Conservation (phyloP, 2,113 vertebrate genomes). For the Indicator maculatus region DNA sequence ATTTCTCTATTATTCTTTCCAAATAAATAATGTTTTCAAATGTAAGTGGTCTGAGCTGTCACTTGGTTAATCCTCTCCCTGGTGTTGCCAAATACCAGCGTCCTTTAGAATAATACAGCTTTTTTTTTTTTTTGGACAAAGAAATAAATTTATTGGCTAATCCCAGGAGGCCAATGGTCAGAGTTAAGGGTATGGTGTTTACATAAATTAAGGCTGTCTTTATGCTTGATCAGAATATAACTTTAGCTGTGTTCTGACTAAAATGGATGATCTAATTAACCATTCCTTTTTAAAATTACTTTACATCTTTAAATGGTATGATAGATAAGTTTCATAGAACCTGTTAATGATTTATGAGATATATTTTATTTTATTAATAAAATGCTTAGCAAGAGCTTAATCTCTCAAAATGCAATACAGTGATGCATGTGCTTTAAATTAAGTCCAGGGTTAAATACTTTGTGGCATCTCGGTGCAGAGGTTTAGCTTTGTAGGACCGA, state of each 20-base stretch:
- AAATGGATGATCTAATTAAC: slow-evolving; percentile 63
- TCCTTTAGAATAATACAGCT: neutral
- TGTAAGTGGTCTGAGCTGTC: slow-evolving; percentile 58
- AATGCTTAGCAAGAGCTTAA: slow-evolving; percentile 57
- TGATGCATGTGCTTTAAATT: slow-evolving; percentile 54
- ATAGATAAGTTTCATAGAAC: slow-evolving; percentile 58
- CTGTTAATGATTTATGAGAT: slow-evolving; percentile 56
- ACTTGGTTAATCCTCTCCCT: slow-evolving; percentile 45
- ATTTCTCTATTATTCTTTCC: slow-evolving; percentile 37
- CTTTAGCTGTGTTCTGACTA: neutral
- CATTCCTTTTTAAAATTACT: slow-evolving; percentile 64
- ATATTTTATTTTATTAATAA: slow-evolving; percentile 70
- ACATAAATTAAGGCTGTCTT: slow-evolving; percentile 40
- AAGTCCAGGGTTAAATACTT: slow-evolving; percentile 27
- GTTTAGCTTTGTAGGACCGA: neutral
- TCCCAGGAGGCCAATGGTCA: slow-evolving; percentile 40
- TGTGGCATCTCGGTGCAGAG: neutral
- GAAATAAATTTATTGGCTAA: slow-evolving; percentile 23
- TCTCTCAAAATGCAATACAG: slow-evolving; percentile 54
- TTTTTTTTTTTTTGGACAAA: slow-evolving; percentile 12
- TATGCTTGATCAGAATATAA: slow-evolving; percentile 38
- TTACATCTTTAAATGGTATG: slow-evolving; percentile 58
- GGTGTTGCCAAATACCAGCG: neutral
- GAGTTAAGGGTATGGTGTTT: slow-evolving; percentile 64
- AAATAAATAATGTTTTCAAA: slow-evolving; percentile 40